Evolutionary conservation across 35 echinoderm and acorn worm species (phyloP).

Genomic region (Amphiura filiformis): DNA sequence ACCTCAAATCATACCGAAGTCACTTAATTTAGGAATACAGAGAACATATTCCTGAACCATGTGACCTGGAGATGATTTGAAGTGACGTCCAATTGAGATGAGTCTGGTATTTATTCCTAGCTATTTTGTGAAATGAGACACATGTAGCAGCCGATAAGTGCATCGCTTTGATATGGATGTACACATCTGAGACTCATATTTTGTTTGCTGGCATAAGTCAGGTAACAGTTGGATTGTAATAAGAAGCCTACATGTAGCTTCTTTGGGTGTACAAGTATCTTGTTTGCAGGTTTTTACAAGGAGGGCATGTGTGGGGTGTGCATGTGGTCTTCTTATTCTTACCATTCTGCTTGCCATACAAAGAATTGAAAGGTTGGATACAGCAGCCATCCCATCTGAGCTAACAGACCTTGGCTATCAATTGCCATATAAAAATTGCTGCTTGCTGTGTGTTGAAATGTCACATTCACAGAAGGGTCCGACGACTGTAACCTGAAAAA

Average conservation of each 20-base stretch:
- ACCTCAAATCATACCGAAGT: no score
- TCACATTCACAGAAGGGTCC: slow-evolving; percentile 32
- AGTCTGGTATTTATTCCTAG: no score
- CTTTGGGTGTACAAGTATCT: background rate
- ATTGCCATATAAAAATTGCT: slow-evolving; percentile 79
- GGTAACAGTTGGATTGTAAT: background rate
- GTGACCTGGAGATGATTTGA: no score
- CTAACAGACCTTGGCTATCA: slow-evolving; percentile 60
- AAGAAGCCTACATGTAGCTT: background rate
- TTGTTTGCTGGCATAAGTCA: no score
- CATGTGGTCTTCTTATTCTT: slow-evolving; percentile 18
- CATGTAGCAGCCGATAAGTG: no score
- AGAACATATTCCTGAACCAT: no score
- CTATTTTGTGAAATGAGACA: no score
- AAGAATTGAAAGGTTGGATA: slow-evolving; percentile 86
- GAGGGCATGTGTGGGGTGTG: background rate
- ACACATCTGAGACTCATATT: no score
- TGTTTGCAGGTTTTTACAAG: no score
- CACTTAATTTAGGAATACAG: no score
- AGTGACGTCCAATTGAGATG: no score
- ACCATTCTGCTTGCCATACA: slow-evolving; percentile 88
- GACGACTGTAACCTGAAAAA: slow-evolving; percentile 14
- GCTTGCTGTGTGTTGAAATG: slow-evolving; percentile 69
- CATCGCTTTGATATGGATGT: no score
- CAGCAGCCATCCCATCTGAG: slow-evolving; percentile 81